Conservation (phyloP, 2,888 invertebrate species). For the Cloeon dipterum region DNA sequence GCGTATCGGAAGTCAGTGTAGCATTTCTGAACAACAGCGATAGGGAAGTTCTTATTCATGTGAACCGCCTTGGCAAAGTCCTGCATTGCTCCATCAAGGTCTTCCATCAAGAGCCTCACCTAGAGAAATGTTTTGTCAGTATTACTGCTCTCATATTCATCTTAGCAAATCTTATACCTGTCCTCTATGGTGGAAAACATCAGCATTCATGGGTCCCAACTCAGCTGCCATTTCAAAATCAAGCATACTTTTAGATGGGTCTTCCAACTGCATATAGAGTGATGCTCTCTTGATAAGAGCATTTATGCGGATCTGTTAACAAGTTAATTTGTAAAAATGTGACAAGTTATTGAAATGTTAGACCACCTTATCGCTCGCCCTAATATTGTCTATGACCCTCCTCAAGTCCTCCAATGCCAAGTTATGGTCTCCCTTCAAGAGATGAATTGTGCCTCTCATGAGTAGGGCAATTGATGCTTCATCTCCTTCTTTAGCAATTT, state of each 20-base stretch:
- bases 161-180: slow-evolving; percentile 24
- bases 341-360: no score
- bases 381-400: slow-evolving; percentile 38
- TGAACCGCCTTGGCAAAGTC: slow-evolving; percentile 68
- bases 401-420: slow-evolving; percentile 48
- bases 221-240: slow-evolving; percentile 59
- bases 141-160: neutral
- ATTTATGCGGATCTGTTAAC: slow-evolving; percentile 38
- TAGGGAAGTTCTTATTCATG: slow-evolving; percentile 61
- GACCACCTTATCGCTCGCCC: slow-evolving; percentile 27
- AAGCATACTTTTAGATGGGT: slow-evolving; percentile 43
- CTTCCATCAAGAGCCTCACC: slow-evolving; percentile 61
- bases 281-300: slow-evolving; percentile 75
- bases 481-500: slow-evolving; percentile 39
- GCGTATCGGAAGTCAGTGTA: slow-evolving; percentile 67
- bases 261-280: slow-evolving; percentile 55
- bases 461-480: no score
- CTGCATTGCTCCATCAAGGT: slow-evolving; percentile 51
- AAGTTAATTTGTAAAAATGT: slow-evolving; percentile 1
- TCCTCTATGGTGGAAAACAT: slow-evolving; percentile 82
- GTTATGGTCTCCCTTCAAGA: slow-evolving; percentile 51
- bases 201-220: slow-evolving; percentile 57
- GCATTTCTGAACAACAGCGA: slow-evolving; percentile 75
- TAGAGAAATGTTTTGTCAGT: slow-evolving; percentile 19
- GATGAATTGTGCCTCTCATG: slow-evolving; percentile 64